Percentiles rank a stretch among this genome's conserved stretches.
Evolutionary conservation across 92 coral and sea anemone genomes (phyloP).

Genomic region (Nematostella vectensis): DNA sequence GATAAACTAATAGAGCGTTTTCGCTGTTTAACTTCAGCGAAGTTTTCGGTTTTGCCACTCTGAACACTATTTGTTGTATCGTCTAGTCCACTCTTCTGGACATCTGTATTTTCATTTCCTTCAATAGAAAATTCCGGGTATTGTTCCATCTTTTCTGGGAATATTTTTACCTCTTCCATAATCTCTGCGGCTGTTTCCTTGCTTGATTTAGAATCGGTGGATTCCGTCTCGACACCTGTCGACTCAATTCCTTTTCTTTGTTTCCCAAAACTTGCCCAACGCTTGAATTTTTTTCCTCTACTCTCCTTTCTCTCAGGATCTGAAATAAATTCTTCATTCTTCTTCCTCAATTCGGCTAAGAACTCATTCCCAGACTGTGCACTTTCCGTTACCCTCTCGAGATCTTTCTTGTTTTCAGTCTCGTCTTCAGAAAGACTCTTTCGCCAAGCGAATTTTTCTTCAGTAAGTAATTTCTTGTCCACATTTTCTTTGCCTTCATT

Average conservation of each 20-base stretch:
- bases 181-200: background rate
- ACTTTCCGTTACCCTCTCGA: background rate
- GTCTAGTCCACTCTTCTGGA: background rate
- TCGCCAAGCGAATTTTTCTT: slow-evolving; percentile 1
- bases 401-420: background rate
- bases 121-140: too few species aligned
- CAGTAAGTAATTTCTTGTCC: background rate
- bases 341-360: background rate
- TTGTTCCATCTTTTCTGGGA: background rate
- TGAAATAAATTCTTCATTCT: slow-evolving; percentile 1
- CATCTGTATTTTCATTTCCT: too few species aligned
- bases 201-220: too few species aligned
- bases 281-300: slow-evolving; percentile 22
- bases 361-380: background rate
- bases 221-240: slow-evolving; percentile 1
- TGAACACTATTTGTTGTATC: background rate
- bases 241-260: slow-evolving; percentile 6
- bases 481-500: background rate
- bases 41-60: background rate
- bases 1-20: background rate
- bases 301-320: slow-evolving; percentile 4
- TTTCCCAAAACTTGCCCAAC: slow-evolving; percentile 33
- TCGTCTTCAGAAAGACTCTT: background rate
- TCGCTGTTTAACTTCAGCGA: background rate
- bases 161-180: background rate